These are phyloP conservation scores for Temnothorax longispinosus DNA, from an alignment of 1,140 invertebrate species.

Conservation along the genomic window DNA sequence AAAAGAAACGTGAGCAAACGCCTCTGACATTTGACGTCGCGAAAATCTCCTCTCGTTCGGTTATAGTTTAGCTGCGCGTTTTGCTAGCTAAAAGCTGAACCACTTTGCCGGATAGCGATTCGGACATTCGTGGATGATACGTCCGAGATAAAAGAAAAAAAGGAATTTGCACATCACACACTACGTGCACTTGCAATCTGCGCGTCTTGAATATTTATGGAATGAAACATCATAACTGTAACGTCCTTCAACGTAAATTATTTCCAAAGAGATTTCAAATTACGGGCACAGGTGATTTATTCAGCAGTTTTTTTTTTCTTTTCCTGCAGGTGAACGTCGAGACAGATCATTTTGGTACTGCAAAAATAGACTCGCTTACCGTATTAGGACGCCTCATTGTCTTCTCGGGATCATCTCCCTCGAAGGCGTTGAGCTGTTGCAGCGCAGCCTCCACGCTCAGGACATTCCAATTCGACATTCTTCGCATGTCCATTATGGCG, in stretches of 20 bases:
- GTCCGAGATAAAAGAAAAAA: not conserved
- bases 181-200: not conserved
- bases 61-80: too few relatives aligned
- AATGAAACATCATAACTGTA: not conserved
- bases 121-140: not conserved
- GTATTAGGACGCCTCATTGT: conserved; percentile 77
- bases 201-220: not conserved
- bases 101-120: not conserved
- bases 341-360: not conserved
- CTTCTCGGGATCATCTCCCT: conserved; percentile 71
- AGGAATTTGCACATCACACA: too few relatives aligned
- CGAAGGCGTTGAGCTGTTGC: conserved; percentile 79
- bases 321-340: not conserved
- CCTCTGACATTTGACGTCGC: not conserved
- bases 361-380: conserved; percentile 67
- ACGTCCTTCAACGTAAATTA: not conserved
- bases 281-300: not conserved
- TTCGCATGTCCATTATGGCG: conserved; percentile 80
- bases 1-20: conserved; percentile 50
- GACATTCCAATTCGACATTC: conserved; percentile 85
- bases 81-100: not conserved
- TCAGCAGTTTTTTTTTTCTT: not conserved
- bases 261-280: not conserved
- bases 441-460: conserved; percentile 83
- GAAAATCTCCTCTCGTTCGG: not conserved